Evolutionary conservation across 2,888 invertebrate species (phyloP), one percentile per base, ranked within the genome.

Genomic region (Drosophila anceps): DNA sequence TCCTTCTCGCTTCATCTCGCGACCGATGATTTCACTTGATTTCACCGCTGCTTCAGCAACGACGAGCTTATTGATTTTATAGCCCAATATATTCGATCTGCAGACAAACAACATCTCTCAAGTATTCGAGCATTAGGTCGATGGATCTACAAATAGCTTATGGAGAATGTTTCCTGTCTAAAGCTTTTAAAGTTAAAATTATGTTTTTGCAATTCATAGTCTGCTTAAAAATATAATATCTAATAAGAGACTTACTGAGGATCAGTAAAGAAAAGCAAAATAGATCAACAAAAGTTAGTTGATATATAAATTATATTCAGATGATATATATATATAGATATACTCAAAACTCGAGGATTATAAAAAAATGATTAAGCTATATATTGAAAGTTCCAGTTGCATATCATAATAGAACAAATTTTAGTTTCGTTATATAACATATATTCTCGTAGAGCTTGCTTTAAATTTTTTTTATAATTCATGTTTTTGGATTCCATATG

Each of bases 1-100:
- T 82, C 60, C 73, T 62, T 60, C 80, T 54, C 61, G 58, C 67
- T 83, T 72, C 78, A 71, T 59, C 63, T 73, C 69, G 76, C 80
- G 54, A 18, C 66, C 46, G 62, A 66, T 54, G 76, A 59, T 79
- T 70, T 63, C 60, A 62, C 57, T 76, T 44, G 43, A 50, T 31
- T 50, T 50, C 43, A 27, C 43, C 15, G 15, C 35, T 44, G 29
- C 24, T n/a, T n/a, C 48, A 29, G n/a, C 33, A 9, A 27, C 37
- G 20, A 51, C 61, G 73, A 63, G 78, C 65, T 68, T 74, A 83
- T 81, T 39, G 69, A 44, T 66, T 74, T 66, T n/a, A 18, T 43
- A 33, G 31, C 24, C 15, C 44, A 31, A 13, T 29, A 27, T 29
- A 27, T 48, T 48, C 46, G 46, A 58, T 46, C 58, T 8, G 24